These are phyloP conservation scores for Corythornis madagascariensis DNA, from an alignment of 2,113 vertebrate species.

Conservation along the genomic window DNA sequence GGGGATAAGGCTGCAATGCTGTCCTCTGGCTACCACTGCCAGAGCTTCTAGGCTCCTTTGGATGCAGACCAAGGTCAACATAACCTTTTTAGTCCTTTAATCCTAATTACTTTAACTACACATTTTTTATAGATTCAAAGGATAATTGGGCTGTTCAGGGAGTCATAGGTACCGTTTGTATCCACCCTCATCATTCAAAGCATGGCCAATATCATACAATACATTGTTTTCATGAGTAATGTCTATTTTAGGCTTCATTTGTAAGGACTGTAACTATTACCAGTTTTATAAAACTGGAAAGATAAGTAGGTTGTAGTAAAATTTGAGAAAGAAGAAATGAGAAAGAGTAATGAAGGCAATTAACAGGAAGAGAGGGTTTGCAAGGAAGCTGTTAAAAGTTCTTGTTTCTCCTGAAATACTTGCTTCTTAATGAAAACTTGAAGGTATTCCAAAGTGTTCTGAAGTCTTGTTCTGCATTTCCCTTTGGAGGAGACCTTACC, in stretches of 20 bases:
- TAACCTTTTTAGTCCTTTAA: not conserved
- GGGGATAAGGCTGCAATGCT: not conserved
- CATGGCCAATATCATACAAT: not conserved
- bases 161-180: not conserved
- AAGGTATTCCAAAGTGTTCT: not conserved
- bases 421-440: conserved; percentile 1
- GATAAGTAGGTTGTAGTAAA: not conserved
- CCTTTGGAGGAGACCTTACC: not conserved
- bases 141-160: not conserved
- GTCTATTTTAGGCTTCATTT: not conserved
- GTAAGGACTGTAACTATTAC: not conserved
- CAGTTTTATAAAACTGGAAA: not conserved
- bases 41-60: not conserved
- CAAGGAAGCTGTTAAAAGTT: not conserved
- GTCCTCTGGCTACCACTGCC: not conserved
- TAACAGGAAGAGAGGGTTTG: not conserved
- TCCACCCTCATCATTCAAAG: not conserved
- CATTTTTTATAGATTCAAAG: not conserved
- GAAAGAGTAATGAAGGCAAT: not conserved
- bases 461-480: not conserved
- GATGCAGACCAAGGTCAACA: not conserved
- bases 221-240: not conserved
- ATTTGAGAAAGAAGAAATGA: not conserved
- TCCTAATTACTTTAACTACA: not conserved
- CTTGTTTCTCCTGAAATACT: not conserved